Conservation (phyloP, 2,888 invertebrate genomes). For the Apantesis nais region DNA sequence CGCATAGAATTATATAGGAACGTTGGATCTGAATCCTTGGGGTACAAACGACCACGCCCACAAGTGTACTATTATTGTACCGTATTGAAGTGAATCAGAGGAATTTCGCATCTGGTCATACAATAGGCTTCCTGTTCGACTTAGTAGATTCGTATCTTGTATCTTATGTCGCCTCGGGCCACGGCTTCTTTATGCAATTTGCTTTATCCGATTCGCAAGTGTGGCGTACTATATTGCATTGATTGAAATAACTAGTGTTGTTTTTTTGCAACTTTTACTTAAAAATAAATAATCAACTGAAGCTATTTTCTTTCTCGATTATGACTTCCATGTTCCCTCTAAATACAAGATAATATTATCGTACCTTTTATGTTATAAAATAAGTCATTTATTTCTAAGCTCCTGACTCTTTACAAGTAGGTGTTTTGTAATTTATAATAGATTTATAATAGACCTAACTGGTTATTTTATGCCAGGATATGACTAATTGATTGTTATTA, state of each 20-base stretch:
- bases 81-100: constrained; percentile 60
- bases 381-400: neutral
- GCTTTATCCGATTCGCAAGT: constrained; percentile 66
- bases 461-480: neutral
- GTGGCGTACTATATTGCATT: constrained; percentile 51
- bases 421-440: neutral
- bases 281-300: neutral
- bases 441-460: neutral
- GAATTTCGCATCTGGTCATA: constrained; percentile 83
- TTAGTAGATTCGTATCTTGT: constrained; percentile 79
- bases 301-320: neutral
- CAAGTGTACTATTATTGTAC: constrained; percentile 59
- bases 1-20: constrained; percentile 54
- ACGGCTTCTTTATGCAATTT: constrained; percentile 67
- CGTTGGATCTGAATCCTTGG: constrained; percentile 58
- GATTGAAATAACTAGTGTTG: constrained; percentile 42
- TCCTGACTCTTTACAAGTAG: neutral
- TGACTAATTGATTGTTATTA: neutral
- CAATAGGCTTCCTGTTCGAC: constrained; percentile 84
- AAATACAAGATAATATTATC: neutral
- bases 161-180: constrained; percentile 74
- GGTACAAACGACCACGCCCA: constrained; percentile 79
- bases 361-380: neutral
- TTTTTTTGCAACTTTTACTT: constrained; percentile 33
- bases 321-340: neutral